A percentile compares a stretch with the other conserved stretches of the same genome.
phyloP scores from a whole-genome alignment of 2,888 invertebrate species.

The Gerris lacustris region DNA sequence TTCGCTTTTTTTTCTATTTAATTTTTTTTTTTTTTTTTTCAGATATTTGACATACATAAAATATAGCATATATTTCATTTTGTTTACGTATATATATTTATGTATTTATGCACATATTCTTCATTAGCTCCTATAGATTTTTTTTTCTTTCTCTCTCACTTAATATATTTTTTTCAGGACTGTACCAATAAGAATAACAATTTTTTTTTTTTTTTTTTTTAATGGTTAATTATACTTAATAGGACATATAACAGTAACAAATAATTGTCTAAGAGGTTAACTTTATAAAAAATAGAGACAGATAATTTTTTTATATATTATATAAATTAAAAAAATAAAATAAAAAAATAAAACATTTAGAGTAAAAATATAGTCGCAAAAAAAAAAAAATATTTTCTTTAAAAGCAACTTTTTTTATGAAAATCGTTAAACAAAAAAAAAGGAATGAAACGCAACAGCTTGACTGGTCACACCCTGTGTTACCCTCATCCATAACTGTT shows the following conservation, averaged over 20 bases:
- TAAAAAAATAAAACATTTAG: too few species aligned
- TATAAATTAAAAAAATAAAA: too few species aligned
- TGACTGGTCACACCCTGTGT: too few species aligned
- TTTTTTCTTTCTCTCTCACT: constrained; percentile 24
- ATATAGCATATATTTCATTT: constrained; percentile 31
- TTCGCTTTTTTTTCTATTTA: background rate
- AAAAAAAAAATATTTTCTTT: too few species aligned
- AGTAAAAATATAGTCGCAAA: too few species aligned
- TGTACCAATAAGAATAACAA: constrained; percentile 26
- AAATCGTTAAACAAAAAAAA: too few species aligned
- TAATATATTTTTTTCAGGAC: constrained; percentile 25
- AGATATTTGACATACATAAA: constrained; percentile 31
- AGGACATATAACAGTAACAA: constrained; percentile 28
- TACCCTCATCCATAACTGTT: too few species aligned
- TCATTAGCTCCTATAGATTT: constrained; percentile 26
- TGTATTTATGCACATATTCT: constrained; percentile 27
- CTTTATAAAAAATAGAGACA: too few species aligned
- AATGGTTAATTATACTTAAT: constrained; percentile 25
- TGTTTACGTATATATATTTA: constrained; percentile 23
- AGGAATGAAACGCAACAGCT: too few species aligned
- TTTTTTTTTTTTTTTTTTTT: constrained; percentile 13
- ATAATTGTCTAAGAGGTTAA: constrained; percentile 26
- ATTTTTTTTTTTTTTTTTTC: constrained; percentile 20
- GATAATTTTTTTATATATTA: too few species aligned
- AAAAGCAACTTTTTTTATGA: too few species aligned